These are phyloP conservation scores for Oreochromis niloticus DNA, from an alignment of 2,113 vertebrate genomes.

Conservation along the genomic window DNA sequence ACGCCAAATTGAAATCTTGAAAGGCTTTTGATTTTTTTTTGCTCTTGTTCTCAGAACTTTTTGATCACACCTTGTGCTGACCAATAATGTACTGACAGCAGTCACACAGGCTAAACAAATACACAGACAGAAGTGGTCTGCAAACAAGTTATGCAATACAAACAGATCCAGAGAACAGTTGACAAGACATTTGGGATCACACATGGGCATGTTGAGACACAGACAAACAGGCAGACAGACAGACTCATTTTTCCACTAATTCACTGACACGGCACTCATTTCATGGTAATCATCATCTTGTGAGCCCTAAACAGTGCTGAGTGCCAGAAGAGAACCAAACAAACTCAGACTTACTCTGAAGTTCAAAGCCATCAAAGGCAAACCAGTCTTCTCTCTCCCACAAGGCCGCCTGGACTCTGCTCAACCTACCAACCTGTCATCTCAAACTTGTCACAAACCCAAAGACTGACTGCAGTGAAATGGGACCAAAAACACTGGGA, in stretches of 20 bases:
- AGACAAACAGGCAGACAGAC: constrained; percentile 32
- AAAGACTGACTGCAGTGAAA: not conserved
- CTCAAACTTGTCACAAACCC: constrained; percentile 11
- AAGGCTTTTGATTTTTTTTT: not conserved
- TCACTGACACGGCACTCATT: constrained; percentile 46
- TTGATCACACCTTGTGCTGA: not conserved
- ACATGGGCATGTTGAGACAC: constrained; percentile 6
- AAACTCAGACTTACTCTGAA: constrained; percentile 49
- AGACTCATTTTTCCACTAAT: constrained; percentile 37
- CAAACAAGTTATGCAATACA: constrained; percentile 30
- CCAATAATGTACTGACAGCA: constrained; percentile 21
- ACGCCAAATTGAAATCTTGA: not conserved
- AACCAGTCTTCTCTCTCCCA: not conserved
- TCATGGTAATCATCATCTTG: constrained; percentile 43
- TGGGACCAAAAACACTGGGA: not conserved
- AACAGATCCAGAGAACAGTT: constrained; percentile 19
- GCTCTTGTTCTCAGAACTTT: not conserved
- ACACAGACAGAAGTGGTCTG: constrained; percentile 5
- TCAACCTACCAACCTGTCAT: constrained; percentile 19
- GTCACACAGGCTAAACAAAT: constrained; percentile 24
- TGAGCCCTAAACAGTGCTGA: constrained; percentile 50
- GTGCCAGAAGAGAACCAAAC: constrained; percentile 45
- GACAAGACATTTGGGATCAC: constrained; percentile 37
- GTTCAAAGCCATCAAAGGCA: constrained; percentile 52
- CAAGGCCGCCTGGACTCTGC: not conserved